phyloP scores from a whole-genome alignment of 2,888 invertebrate species.

The Troides helena region DNA sequence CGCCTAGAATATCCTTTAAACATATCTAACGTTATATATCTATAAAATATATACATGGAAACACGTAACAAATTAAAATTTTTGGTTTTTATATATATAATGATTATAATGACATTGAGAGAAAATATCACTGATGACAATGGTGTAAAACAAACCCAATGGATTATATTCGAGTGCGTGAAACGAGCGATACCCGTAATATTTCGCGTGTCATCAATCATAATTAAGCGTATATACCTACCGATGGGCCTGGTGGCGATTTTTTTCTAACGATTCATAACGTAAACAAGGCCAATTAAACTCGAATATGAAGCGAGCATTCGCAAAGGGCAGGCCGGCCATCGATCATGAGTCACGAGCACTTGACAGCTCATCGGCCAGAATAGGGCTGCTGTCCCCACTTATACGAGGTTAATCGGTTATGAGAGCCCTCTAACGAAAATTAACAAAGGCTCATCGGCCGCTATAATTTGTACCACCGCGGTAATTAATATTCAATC shows the following conservation, averaged over 20 bases:
- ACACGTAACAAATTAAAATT: no score
- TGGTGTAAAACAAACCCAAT: constrained; percentile 6
- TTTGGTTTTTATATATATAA: no score
- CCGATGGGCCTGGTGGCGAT: background rate
- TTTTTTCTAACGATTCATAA: constrained; percentile 23
- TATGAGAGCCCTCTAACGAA: constrained; percentile 19
- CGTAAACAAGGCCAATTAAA: constrained; percentile 40
- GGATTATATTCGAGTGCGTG: background rate
- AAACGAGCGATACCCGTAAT: background rate
- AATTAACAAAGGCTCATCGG: constrained; percentile 25
- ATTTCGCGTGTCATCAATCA: constrained; percentile 23
- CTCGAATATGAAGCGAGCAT: constrained; percentile 35
- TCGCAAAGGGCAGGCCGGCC: constrained; percentile 17
- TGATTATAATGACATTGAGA: background rate
- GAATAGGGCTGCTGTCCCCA: constrained; percentile 19
- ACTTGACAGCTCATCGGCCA: constrained; percentile 28
- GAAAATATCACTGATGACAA: background rate
- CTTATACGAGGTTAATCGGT: constrained; percentile 23
- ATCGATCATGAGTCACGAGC: constrained; percentile 27
- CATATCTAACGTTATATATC: no score
- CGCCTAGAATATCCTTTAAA: no score
- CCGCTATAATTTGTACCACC: background rate
- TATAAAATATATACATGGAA: no score
- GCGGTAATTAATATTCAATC: background rate
- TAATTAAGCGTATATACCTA: constrained; percentile 11